Conservation (phyloP, 2,797 vertebrate species). For the Anguilla anguilla region DNA sequence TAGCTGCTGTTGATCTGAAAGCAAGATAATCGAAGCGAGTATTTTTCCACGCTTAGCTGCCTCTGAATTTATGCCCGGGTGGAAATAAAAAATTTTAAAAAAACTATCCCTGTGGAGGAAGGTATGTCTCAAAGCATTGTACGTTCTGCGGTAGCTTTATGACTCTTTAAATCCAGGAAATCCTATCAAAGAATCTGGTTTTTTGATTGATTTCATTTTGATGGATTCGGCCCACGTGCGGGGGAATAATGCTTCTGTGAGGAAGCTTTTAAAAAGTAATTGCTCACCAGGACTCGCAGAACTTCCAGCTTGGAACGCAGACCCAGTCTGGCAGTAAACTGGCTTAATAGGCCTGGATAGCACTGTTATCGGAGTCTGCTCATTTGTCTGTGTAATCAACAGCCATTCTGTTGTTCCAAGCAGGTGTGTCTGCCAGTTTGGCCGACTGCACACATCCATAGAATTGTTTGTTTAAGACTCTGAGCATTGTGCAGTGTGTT, state of each 20-base stretch:
- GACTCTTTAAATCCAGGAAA: conserved; percentile 42
- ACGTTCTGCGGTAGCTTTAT: conserved; percentile 24
- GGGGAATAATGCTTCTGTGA: conserved; percentile 47
- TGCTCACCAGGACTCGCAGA: conserved; percentile 36
- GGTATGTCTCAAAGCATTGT: background rate
- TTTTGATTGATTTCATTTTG: conserved; percentile 34
- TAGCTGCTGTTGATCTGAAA: background rate
- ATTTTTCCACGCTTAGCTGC: conserved; percentile 10
- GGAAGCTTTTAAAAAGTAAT: conserved; percentile 38
- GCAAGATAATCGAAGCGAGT: background rate
- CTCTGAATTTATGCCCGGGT: conserved; percentile 28
- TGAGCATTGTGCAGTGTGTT: conserved; percentile 40
- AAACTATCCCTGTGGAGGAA: background rate
- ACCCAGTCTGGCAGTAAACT: conserved; percentile 37
- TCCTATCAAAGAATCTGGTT: conserved; percentile 29
- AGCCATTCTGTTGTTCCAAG: conserved; percentile 58
- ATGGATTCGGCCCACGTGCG: conserved; percentile 28
- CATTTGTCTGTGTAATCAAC: conserved; percentile 53
- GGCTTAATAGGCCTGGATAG: conserved; percentile 32
- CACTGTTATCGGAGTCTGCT: conserved; percentile 45
- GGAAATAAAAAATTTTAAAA: conserved; percentile 29
- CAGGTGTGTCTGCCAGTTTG: conserved; percentile 46
- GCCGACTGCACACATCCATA: conserved; percentile 51
- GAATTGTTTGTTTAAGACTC: conserved; percentile 53
- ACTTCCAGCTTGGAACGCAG: conserved; percentile 45